phyloP scores from a whole-genome alignment of 2,113 vertebrate species.

The Corydoras sp. region DNA sequence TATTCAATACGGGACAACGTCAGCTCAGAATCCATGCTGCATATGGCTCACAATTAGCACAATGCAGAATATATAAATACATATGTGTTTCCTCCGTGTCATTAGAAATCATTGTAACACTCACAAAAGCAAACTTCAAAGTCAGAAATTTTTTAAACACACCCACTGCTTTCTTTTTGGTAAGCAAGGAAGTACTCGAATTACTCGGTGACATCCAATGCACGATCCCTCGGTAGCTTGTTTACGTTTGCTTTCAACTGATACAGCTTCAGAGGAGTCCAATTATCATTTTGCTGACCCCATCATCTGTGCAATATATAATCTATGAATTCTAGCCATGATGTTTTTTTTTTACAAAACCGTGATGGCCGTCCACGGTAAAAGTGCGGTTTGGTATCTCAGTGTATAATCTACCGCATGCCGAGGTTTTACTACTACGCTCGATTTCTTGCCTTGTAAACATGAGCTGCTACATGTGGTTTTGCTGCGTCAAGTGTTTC shows the following conservation, averaged over 20 bases:
- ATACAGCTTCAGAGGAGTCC: slow-evolving; percentile 14
- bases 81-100: too few species aligned
- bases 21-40: too few species aligned
- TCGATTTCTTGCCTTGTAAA: slow-evolving; percentile 31
- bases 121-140: too few species aligned
- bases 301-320: not conserved
- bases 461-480: slow-evolving; percentile 26
- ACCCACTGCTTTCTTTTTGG: slow-evolving; percentile 18
- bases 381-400: slow-evolving; percentile 32
- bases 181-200: slow-evolving; percentile 25
- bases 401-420: slow-evolving; percentile 32
- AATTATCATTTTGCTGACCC: not conserved
- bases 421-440: slow-evolving; percentile 27
- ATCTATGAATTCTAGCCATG: slow-evolving; percentile 16
- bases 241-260: slow-evolving; percentile 29
- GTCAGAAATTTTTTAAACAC: slow-evolving; percentile 4
- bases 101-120: too few species aligned
- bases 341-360: slow-evolving; percentile 8
- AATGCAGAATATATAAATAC: too few species aligned
- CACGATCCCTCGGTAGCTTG: slow-evolving; percentile 12
- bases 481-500: slow-evolving; percentile 12
- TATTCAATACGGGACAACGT: not conserved
- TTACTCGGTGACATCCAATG: slow-evolving; percentile 20
- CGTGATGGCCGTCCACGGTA: slow-evolving; percentile 10
- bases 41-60: too few species aligned